Evolutionary conservation across 2,797 vertebrate genomes (phyloP).

Genomic region (Pogoniulus pusillus): DNA sequence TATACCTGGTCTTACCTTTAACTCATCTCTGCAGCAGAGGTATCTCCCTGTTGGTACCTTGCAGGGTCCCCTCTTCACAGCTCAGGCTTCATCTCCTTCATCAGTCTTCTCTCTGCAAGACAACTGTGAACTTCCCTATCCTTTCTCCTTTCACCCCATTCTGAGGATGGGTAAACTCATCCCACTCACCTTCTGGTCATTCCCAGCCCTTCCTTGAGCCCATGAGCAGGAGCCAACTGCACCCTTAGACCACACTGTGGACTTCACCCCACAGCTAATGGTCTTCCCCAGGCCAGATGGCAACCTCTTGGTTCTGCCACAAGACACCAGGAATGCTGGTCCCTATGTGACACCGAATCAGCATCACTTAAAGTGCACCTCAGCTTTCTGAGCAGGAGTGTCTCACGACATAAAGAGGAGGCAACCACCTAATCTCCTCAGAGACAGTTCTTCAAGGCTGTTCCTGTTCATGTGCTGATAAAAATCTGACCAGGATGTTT

Average conservation of each 20-base stretch:
- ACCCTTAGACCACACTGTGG: accelerated
- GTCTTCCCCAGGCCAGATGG: neutral
- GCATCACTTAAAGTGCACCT: neutral
- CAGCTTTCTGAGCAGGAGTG: neutral
- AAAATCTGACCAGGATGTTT: conserved; percentile 59
- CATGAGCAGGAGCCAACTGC: accelerated
- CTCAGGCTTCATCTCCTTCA: neutral
- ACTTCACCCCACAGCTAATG: neutral
- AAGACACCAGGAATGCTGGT: accelerated
- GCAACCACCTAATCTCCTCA: conserved; percentile 35
- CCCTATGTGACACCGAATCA: neutral
- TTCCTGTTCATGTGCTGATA: conserved; percentile 46
- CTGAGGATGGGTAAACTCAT: neutral
- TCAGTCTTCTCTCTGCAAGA: neutral
- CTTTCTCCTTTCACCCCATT: neutral
- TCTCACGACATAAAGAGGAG: neutral
- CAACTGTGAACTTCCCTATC: neutral
- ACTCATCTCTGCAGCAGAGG: neutral
- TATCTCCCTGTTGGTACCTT: neutral
- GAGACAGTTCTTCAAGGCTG: conserved; percentile 19
- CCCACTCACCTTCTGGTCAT: neutral
- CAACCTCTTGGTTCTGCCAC: neutral
- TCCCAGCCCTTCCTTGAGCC: neutral
- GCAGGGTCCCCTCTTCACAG: neutral
- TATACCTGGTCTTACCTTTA: neutral